Conservation (phyloP, 1,140 invertebrate genomes). For the Zaprionus ghesquierei region DNA sequence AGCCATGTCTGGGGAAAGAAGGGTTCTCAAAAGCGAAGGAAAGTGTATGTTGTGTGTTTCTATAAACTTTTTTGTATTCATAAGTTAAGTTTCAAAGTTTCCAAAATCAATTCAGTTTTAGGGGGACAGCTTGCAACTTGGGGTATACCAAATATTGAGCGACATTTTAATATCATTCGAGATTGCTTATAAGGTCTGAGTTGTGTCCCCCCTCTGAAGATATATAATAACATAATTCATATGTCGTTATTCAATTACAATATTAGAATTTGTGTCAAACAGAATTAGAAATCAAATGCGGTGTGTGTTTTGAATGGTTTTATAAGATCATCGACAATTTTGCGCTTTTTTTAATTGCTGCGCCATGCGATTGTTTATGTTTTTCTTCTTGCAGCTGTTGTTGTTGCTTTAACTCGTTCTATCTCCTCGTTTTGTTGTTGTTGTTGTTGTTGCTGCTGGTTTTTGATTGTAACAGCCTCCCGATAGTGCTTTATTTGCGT, state of each 20-base stretch:
- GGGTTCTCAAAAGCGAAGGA: background rate
- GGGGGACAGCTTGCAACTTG: too few relatives aligned
- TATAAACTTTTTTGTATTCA: slow-evolving; percentile 18
- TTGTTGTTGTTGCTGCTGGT: slow-evolving; percentile 31
- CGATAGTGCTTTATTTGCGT: slow-evolving; percentile 76
- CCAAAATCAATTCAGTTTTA: slow-evolving; percentile 4
- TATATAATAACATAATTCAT: slow-evolving; percentile 10
- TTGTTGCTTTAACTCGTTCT: slow-evolving; percentile 30
- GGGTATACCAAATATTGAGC: background rate
- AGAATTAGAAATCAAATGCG: slow-evolving; percentile 7
- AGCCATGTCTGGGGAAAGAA: background rate
- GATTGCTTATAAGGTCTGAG: background rate
- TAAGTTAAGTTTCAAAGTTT: slow-evolving; percentile 22
- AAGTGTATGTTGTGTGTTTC: slow-evolving; percentile 11
- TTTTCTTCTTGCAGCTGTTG: background rate
- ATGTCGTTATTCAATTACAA: slow-evolving; percentile 28
- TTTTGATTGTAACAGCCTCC: slow-evolving; percentile 70
- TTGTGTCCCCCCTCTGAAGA: background rate
- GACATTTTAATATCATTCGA: slow-evolving; percentile 1
- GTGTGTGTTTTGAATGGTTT: background rate
- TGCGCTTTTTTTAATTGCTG: slow-evolving; percentile 2
- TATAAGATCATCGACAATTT: slow-evolving; percentile 1
- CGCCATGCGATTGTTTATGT: background rate
- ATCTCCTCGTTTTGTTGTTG: slow-evolving; percentile 27
- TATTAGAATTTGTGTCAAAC: slow-evolving; percentile 19